Percentiles rank a stretch among this genome's conserved stretches.
These are phyloP conservation scores for Zingel zingel DNA, from an alignment of 2,113 vertebrate species.

Conservation along the genomic window DNA sequence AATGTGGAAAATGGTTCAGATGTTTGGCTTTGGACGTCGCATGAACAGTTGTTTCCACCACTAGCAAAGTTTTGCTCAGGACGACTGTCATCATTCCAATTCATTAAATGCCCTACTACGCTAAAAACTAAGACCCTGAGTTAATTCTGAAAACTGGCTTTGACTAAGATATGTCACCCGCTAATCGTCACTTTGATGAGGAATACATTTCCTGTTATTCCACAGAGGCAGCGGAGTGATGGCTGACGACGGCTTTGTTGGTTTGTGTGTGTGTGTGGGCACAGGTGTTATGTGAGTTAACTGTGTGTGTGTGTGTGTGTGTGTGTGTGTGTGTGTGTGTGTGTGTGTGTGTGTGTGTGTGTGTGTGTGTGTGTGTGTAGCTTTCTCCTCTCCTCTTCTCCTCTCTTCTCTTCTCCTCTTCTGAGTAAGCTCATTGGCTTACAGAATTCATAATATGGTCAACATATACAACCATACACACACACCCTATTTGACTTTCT, in stretches of 20 bases:
- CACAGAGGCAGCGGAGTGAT: constrained; percentile 11
- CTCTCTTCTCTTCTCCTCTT: constrained; percentile 9
- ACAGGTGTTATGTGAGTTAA: neutral
- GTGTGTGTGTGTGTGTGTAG: constrained; percentile 8
- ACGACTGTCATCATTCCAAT: neutral
- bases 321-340: constrained; percentile 7
- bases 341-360: neutral
- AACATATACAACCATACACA: constrained; percentile 20
- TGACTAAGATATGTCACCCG: neutral
- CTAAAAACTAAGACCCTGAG: neutral
- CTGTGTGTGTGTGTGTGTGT: too few species aligned
- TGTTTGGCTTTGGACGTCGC: neutral
- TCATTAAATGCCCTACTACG: neutral
- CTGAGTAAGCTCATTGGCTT: constrained; percentile 29
- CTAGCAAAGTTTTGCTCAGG: neutral
- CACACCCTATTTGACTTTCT: neutral
- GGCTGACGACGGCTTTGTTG: constrained; percentile 1
- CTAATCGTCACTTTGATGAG: neutral
- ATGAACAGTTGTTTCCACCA: neutral
- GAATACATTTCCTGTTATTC: constrained; percentile 18
- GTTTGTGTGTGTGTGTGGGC: constrained; percentile 15
- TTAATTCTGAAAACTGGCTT: constrained; percentile 17
- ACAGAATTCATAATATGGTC: constrained; percentile 13
- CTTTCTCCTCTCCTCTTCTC: constrained; percentile 9
- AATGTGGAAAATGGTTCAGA: neutral